Evolutionary conservation across 2,888 invertebrate genomes (phyloP), one percentile per base, ranked within the genome.

Genomic region (Netelia virgata): DNA sequence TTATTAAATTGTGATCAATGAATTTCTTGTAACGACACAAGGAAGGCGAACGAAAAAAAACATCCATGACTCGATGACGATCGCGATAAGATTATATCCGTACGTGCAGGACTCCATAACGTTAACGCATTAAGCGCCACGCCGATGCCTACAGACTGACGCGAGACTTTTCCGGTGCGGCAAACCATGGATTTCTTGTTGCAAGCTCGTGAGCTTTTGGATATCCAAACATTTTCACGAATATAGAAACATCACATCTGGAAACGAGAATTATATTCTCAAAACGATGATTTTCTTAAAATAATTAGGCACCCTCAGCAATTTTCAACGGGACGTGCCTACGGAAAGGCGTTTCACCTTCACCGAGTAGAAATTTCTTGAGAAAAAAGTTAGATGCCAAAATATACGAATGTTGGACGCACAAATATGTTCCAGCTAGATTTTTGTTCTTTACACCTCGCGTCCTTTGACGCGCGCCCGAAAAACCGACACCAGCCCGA

Each of bases 101-200:
- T n/a, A n/a, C n/a, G n/a, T n/a, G n/a, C n/a, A n/a, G n/a, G n/a
- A n/a, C n/a, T n/a, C n/a, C n/a, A n/a, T n/a, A n/a, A n/a, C n/a
- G n/a, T n/a, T n/a, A n/a, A n/a, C n/a, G n/a, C n/a, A n/a, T n/a
- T n/a, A n/a, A n/a, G n/a, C n/a, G n/a, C n/a, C n/a, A n/a, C n/a
- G n/a, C n/a, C n/a, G n/a, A n/a, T n/a, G n/a, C n/a, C n/a, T n/a
- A n/a, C n/a, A n/a, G n/a, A n/a, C n/a, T n/a, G n/a, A n/a, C n/a
- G n/a, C n/a, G n/a, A n/a, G n/a, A n/a, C n/a, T n/a, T n/a, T 72
- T 76, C 72, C 61, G 66, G 75, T 75, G 50, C 64, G 11, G 28
- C 61, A 78, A 79, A 79, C 57, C 85, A 57, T 79, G 53, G 66
- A 64, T 74, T 75, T 74, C 50, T 57, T 3, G 61, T 23, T 41